Percentiles rank a stretch among this genome's conserved stretches.
Evolutionary conservation across 1,140 invertebrate genomes (phyloP).

Genomic region (Lordiphosa mommai): DNA sequence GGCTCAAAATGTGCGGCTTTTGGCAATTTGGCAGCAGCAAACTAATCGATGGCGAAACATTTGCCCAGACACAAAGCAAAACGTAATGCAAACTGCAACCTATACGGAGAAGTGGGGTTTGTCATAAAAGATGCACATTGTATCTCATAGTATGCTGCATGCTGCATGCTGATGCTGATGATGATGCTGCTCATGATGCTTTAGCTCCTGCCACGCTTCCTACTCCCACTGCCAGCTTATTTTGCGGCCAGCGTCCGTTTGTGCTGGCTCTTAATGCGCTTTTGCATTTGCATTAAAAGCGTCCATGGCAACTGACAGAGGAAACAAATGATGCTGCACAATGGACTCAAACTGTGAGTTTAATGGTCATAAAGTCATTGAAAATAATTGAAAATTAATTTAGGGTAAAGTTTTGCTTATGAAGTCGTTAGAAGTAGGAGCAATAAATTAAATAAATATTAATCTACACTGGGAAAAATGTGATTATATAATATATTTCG

Average conservation of each 20-base stretch:
- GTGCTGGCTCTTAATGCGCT: constrained; percentile 59
- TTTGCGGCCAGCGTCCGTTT: constrained; percentile 51
- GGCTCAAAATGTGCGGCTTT: constrained; percentile 53
- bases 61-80: constrained; percentile 69
- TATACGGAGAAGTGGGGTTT: background rate
- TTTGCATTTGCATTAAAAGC: constrained; percentile 74
- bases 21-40: constrained; percentile 57
- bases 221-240: constrained; percentile 38
- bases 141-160: constrained; percentile 40
- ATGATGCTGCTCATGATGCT: background rate
- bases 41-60: constrained; percentile 74
- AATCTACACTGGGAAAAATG: too few relatives aligned
- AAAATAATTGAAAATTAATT: too few relatives aligned
- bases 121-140: constrained; percentile 72
- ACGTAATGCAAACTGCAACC: constrained; percentile 24
- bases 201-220: constrained; percentile 1
- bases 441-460: too few relatives aligned
- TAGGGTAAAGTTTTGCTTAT: too few relatives aligned
- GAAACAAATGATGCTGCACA: background rate
- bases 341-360: background rate
- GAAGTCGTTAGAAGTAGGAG: too few relatives aligned
- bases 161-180: too few relatives aligned
- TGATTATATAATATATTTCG: too few relatives aligned
- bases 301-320: constrained; percentile 34
- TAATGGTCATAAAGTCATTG: background rate